Conservation (phyloP, 2,888 invertebrate genomes). For the Plusia festucae region DNA sequence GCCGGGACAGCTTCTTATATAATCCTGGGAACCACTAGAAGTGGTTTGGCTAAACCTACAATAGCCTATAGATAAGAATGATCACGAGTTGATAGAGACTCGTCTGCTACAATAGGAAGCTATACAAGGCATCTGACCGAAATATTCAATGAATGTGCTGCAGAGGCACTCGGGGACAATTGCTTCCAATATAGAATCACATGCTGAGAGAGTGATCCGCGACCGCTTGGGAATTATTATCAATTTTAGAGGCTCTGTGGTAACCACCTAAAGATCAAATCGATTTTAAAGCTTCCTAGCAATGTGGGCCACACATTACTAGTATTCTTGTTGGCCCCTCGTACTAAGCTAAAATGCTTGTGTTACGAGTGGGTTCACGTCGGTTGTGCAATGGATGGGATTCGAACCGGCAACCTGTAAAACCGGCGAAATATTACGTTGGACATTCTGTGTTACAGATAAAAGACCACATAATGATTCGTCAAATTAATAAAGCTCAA, state of each 20-base stretch:
- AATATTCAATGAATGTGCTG: constrained; percentile 36
- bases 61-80: no score
- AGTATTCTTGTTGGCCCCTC: no score
- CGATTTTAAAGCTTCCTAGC: no score
- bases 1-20: no score
- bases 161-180: constrained; percentile 42
- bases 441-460: neutral
- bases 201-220: constrained; percentile 2
- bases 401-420: no score
- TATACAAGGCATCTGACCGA: constrained; percentile 36
- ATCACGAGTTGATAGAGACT: neutral
- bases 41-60: neutral
- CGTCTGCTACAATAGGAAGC: constrained; percentile 17
- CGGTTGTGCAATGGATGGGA: no score
- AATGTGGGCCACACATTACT: no score
- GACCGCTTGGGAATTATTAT: neutral
- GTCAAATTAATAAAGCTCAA: neutral
- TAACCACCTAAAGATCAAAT: neutral
- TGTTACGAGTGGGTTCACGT: no score
- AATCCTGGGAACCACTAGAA: neutral
- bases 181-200: constrained; percentile 48
- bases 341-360: no score
- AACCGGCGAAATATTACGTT: no score
- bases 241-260: neutral
- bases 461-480: neutral